Conservation (phyloP, 2,113 vertebrate genomes). For the Hypomesus transpacificus region DNA sequence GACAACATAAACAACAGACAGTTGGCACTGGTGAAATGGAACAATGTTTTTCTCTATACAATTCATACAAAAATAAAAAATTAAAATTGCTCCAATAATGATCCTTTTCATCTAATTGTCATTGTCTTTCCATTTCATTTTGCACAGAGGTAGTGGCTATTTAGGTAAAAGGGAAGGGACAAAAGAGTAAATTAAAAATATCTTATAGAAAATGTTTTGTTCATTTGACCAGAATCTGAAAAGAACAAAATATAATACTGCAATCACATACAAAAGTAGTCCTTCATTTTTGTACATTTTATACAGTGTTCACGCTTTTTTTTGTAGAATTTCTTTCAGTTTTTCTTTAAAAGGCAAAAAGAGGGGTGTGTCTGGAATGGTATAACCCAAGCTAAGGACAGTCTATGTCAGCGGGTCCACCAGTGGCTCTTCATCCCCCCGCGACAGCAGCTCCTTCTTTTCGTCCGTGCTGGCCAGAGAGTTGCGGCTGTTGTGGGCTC, state of each 20-base stretch:
- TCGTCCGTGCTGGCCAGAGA: conserved; percentile 97
- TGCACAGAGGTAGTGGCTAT: conserved; percentile 81
- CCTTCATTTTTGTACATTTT: conserved; percentile 98
- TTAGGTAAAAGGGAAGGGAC: conserved; percentile 67
- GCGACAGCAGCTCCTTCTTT: conserved; percentile 90
- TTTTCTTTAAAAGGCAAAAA: conserved; percentile 69
- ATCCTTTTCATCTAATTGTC: conserved; percentile 57
- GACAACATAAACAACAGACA: conserved; percentile 62
- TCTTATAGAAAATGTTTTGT: conserved; percentile 71
- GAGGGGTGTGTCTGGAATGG: conserved; percentile 52
- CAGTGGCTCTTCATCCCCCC: conserved; percentile 86
- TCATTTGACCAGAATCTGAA: conserved; percentile 67
- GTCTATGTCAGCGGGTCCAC: conserved; percentile 86
- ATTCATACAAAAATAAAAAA: conserved; percentile 80
- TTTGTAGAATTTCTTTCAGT: conserved; percentile 59
- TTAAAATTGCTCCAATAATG: conserved; percentile 67
- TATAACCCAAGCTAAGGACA: conserved; percentile 27
- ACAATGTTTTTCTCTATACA: conserved; percentile 73
- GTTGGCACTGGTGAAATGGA: conserved; percentile 73
- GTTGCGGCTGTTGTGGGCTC: conserved; percentile 89
- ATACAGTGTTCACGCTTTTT: conserved; percentile 81
- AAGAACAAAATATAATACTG: conserved; percentile 92
- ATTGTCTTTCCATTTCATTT: conserved; percentile 65
- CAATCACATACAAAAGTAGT: conserved; percentile 99
- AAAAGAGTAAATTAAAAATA: conserved; percentile 72